Evolutionary conservation across 2,888 invertebrate genomes (phyloP).

Genomic region (Desoria tigrina): DNA sequence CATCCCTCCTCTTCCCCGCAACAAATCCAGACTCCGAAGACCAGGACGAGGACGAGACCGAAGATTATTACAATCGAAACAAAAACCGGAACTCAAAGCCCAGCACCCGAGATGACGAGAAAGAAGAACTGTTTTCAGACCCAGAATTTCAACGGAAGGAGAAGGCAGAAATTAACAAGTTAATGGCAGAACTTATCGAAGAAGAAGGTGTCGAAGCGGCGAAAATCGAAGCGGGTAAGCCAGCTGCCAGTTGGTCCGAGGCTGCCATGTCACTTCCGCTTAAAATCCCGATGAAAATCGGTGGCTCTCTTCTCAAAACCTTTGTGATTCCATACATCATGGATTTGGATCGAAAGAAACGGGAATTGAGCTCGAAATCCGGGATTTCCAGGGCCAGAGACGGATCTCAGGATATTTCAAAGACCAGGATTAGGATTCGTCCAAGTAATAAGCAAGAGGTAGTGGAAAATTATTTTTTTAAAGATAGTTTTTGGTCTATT

Average conservation of each 20-base stretch:
- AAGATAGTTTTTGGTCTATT: not conserved
- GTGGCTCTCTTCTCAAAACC: not conserved
- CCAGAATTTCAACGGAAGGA: slow-evolving; percentile 18
- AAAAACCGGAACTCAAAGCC: too few relatives aligned
- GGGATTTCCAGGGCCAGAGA: not conserved
- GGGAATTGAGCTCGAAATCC: not conserved
- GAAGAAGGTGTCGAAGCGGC: slow-evolving; percentile 8
- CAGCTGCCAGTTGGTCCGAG: slow-evolving; percentile 1
- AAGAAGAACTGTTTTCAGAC: slow-evolving; percentile 2
- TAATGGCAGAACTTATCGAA: slow-evolving; percentile 15
- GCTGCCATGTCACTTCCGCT: slow-evolving; percentile 11
- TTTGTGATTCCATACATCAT: slow-evolving; percentile 6
- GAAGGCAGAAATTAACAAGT: slow-evolving; percentile 16
- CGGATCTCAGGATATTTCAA: not conserved
- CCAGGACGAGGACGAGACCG: slow-evolving; percentile 7
- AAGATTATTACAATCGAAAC: not conserved
- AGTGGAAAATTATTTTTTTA: too few relatives aligned
- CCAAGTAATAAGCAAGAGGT: too few relatives aligned
- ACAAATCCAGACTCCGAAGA: too few relatives aligned
- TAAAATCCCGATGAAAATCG: slow-evolving; percentile 10
- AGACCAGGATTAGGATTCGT: too few relatives aligned
- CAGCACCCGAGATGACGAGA: not conserved
- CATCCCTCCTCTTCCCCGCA: too few relatives aligned
- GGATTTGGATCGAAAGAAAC: not conserved
- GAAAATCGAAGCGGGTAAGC: not conserved